Percentiles rank a stretch among this genome's conserved stretches.
Conservation (phyloP, 2,113 vertebrate genomes). For the Halcyon malimbica region DNA sequence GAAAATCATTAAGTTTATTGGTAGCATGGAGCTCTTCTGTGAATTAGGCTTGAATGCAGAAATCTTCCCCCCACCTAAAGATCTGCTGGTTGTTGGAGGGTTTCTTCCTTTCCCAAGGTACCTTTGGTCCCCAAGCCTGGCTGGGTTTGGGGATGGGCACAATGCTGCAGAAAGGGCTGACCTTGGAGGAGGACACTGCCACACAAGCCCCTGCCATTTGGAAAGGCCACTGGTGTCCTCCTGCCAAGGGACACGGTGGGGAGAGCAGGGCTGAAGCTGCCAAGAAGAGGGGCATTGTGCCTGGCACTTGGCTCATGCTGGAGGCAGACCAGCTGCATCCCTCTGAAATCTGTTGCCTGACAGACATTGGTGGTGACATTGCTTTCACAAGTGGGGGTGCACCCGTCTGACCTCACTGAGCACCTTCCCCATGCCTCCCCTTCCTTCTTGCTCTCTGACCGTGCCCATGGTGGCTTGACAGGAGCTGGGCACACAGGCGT, state of each 20-base stretch:
- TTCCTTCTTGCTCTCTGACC: neutral
- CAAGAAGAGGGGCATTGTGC: neutral
- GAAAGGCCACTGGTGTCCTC: neutral
- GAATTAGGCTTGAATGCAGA: neutral
- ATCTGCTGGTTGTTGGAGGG: neutral
- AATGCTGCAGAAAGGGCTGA: neutral
- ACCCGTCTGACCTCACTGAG: neutral
- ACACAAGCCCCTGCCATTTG: rapidly evolving
- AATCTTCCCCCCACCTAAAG: neutral
- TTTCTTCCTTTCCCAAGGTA: neutral
- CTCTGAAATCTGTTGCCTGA: rapidly evolving
- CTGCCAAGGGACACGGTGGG: rapidly evolving
- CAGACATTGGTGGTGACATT: neutral
- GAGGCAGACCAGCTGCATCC: neutral
- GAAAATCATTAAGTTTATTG: neutral
- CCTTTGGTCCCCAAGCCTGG: neutral
- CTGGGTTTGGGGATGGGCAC: neutral
- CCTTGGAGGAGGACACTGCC: neutral
- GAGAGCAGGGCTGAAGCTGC: neutral
- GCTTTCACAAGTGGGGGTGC: rapidly evolving
- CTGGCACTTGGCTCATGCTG: rapidly evolving
- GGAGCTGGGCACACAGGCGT: rapidly evolving
- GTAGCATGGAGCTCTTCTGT: neutral
- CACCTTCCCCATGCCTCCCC: neutral
- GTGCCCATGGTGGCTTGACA: neutral